phyloP scores from a whole-genome alignment of 2,113 vertebrate species.

The Parus major region DNA sequence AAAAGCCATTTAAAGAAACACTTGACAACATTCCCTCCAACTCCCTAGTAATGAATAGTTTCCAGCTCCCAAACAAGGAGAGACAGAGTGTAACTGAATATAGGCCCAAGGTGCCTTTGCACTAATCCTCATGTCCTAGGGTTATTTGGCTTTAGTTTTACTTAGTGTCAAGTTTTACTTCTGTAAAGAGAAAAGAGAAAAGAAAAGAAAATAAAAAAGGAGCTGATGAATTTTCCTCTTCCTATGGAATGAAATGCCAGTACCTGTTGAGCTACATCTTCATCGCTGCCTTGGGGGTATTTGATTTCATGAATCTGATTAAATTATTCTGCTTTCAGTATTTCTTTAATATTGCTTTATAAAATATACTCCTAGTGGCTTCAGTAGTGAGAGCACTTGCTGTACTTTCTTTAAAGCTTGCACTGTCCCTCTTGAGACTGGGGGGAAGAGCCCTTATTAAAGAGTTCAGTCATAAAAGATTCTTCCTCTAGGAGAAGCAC shows the following conservation, averaged over 20 bases:
- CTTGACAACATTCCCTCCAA: neutral
- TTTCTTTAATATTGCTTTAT: conserved; percentile 72
- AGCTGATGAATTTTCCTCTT: conserved; percentile 26
- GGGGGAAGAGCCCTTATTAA: conserved; percentile 47
- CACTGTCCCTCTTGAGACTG: conserved; percentile 47
- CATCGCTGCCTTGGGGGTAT: conserved; percentile 64
- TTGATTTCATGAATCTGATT: conserved; percentile 73
- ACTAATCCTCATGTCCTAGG: neutral
- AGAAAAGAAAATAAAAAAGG: neutral
- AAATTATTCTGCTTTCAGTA: conserved; percentile 68
- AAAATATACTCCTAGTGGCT: conserved; percentile 65
- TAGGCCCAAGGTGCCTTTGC: neutral
- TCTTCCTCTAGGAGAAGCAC: conserved; percentile 35
- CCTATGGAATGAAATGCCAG: conserved; percentile 41
- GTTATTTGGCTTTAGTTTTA: conserved; percentile 22
- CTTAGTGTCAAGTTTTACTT: neutral
- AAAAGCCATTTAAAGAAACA: neutral
- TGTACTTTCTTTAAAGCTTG: conserved; percentile 57
- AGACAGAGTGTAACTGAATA: neutral
- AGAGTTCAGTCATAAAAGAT: conserved; percentile 62
- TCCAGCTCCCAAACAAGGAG: neutral
- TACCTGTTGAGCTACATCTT: conserved; percentile 60
- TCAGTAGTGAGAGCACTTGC: conserved; percentile 48
- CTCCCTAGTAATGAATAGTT: neutral
- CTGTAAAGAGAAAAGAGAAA: neutral